These are phyloP conservation scores for Hyles lineata DNA, from an alignment of 2,888 invertebrate genomes.

Conservation along the genomic window DNA sequence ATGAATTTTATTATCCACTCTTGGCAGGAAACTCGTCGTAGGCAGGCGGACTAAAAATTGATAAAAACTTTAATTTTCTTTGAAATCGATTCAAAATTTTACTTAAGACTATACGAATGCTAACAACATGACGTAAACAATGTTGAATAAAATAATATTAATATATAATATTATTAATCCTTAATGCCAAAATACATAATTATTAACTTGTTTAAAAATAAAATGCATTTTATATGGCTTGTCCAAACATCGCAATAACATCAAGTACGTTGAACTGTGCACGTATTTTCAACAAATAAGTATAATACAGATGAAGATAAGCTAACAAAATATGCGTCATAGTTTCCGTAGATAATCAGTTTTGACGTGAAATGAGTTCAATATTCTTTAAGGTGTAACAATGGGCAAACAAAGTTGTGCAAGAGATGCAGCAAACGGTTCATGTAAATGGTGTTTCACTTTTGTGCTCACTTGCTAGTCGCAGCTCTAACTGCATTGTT, in stretches of 20 bases:
- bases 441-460: constrained; percentile 4
- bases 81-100: too few relatives aligned
- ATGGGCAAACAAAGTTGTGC: not conserved
- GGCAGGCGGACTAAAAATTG: not conserved
- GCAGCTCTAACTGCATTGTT: not conserved
- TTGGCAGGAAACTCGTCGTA: not conserved
- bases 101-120: too few relatives aligned
- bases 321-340: not conserved
- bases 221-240: not conserved
- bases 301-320: not conserved
- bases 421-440: constrained; percentile 3
- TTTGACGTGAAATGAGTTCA: not conserved
- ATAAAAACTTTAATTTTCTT: too few relatives aligned
- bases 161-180: not conserved
- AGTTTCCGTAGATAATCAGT: not conserved
- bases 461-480: not conserved
- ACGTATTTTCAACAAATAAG: not conserved
- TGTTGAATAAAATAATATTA: too few relatives aligned
- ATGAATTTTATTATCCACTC: not conserved
- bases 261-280: not conserved
- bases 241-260: not conserved
- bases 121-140: not conserved
- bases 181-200: not conserved
- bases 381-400: not conserved
- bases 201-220: not conserved